These are phyloP conservation scores for Dendronephthya gigantea DNA, from an alignment of 64 coral and sea anemone genomes.

Conservation along the genomic window DNA sequence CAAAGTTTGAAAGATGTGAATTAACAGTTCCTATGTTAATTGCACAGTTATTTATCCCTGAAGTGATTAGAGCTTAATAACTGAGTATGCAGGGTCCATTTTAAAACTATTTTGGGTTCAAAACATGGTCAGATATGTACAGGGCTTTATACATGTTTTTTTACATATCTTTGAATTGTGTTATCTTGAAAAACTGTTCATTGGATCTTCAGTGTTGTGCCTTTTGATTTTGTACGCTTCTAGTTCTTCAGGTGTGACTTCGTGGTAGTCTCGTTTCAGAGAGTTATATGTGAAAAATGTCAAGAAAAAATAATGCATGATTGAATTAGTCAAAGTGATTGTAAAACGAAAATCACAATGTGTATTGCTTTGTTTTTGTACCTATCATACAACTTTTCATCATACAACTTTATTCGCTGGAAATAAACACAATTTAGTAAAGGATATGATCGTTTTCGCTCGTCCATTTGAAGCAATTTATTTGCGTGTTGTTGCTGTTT, in stretches of 20 bases:
- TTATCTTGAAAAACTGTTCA: slow-evolving; percentile 44
- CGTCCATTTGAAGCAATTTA: slow-evolving; percentile 58
- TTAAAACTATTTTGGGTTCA: too few relatives aligned
- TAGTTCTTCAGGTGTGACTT: slow-evolving; percentile 84
- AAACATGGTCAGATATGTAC: too few relatives aligned
- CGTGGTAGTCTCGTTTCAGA: slow-evolving; percentile 56
- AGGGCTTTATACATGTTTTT: too few relatives aligned
- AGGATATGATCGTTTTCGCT: slow-evolving; percentile 59
- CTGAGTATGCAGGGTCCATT: too few relatives aligned
- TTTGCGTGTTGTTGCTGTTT: slow-evolving; percentile 59
- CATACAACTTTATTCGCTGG: too few relatives aligned
- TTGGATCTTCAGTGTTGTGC: slow-evolving; percentile 71
- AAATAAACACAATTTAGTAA: neutral
- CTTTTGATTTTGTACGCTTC: slow-evolving; percentile 91
- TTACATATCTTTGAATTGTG: too few relatives aligned
- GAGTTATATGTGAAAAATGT: slow-evolving; percentile 49
- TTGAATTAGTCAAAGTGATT: neutral
- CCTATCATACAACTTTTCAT: too few relatives aligned
- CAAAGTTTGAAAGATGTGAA: too few relatives aligned
- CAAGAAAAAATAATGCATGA: neutral
- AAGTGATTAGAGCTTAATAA: too few relatives aligned
- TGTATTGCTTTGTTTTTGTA: too few relatives aligned
- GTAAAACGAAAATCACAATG: neutral
- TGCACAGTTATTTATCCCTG: too few relatives aligned
- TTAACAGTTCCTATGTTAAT: too few relatives aligned